These are phyloP conservation scores for Galleria mellonella DNA, from an alignment of 1,140 invertebrate genomes.

Conservation along the genomic window DNA sequence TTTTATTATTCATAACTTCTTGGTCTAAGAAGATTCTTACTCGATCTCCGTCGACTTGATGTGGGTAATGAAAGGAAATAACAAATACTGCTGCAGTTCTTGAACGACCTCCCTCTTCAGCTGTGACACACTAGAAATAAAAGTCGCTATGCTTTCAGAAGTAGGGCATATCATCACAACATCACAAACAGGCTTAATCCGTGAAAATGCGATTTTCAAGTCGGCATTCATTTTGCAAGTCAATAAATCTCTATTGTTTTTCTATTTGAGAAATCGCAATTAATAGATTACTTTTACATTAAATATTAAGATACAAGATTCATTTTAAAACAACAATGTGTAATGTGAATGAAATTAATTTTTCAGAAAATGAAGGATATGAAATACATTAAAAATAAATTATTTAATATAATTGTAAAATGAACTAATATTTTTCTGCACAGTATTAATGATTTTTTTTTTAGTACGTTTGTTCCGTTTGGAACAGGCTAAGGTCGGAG, in stretches of 20 bases:
- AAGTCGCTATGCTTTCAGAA: constrained; percentile 35
- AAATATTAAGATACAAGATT: too few species aligned
- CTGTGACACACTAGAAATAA: constrained; percentile 34
- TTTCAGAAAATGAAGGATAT: too few species aligned
- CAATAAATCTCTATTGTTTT: background rate
- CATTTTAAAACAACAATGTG: too few species aligned
- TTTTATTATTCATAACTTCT: too few species aligned
- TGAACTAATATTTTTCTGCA: too few species aligned
- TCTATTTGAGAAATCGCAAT: background rate
- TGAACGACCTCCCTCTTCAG: constrained; percentile 59
- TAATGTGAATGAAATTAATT: too few species aligned
- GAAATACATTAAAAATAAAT: too few species aligned
- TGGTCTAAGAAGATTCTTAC: constrained; percentile 32
- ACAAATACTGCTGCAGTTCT: constrained; percentile 69
- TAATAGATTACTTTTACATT: too few species aligned
- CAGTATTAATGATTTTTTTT: too few species aligned
- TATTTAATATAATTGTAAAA: too few species aligned
- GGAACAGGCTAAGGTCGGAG: too few species aligned
- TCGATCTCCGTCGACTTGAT: constrained; percentile 55
- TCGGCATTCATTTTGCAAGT: constrained; percentile 38
- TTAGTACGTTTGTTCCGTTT: too few species aligned
- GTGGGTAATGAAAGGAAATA: constrained; percentile 71
- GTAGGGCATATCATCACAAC: constrained; percentile 61
- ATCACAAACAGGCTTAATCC: constrained; percentile 74
- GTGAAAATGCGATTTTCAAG: constrained; percentile 56